Base-by-base conservation (phyloP, 2,113 vertebrate genomes). In the Pollachius pollachius region DNA sequence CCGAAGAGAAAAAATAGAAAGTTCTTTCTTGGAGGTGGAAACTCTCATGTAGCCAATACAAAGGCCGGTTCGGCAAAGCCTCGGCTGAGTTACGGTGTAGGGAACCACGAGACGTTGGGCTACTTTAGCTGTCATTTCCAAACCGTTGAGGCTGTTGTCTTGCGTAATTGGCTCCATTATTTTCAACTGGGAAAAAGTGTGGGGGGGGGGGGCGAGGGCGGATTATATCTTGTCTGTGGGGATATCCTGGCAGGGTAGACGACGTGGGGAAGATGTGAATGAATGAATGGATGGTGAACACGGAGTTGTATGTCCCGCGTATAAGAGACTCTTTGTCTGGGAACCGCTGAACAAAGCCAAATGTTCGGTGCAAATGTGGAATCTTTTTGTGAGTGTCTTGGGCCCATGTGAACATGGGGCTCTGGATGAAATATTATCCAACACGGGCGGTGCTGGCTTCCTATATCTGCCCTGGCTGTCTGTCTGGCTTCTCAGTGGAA, bases 291-390 rank as follows among this genome's bases (percentile, higher is more conserved):
- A 70, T 65, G 11, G 72, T 71, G 63, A 72, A 83, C 11, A 69
- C 69, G 63, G 74, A 77, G 70, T 71, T 85, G 80, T 84, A 48
- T 78, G 81, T 78, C 75, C 37, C 16, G 73, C 71, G 73, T 71
- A 87, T 65, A 86, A 68, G 70, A 77, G 68, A 0, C 25, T 73
- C 83, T 86, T 86, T 88, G 83, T 86, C 41, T 23, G 67, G 3
- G 64, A 65, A 48, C 60, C 6, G 21, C 41, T 3, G 30, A 17
- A 83, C 86, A 87, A 77, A 83, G 78, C 65, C 13, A 27, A 63
- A 71, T 58, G 81, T 88, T 86, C 78, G 84, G 56, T 4, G 1
- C 64, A 70, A 76, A 86, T 84, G 84, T 80, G 80, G 83, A 84
- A 81, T 82, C 78, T 81, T 54, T 80, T 79, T 80, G 81, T 19